These are phyloP conservation scores for Sitta europaea DNA, from an alignment of 2,113 vertebrate genomes.

Conservation along the genomic window DNA sequence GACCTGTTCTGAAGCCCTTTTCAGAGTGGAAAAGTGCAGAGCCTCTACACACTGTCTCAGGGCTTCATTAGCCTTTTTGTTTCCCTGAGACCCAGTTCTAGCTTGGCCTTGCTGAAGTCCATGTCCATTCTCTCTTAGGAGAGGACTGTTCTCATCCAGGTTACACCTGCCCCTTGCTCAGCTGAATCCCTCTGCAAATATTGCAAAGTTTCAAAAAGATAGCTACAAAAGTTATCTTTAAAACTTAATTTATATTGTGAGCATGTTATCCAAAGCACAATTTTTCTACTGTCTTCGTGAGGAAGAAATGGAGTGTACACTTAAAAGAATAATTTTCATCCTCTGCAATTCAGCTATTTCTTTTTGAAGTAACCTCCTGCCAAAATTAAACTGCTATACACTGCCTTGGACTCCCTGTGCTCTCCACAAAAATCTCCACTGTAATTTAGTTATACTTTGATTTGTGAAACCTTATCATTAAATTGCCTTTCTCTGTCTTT, in stretches of 20 bases:
- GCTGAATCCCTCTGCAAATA: background rate
- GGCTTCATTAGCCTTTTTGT: background rate
- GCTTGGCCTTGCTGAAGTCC: background rate
- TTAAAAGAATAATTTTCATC: background rate
- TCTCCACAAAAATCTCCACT: background rate
- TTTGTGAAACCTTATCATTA: slow-evolving; percentile 1
- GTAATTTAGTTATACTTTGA: background rate
- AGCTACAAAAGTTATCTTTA: background rate
- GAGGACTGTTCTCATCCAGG: background rate
- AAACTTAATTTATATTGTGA: background rate
- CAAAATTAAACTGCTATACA: slow-evolving; percentile 7
- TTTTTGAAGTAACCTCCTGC: background rate
- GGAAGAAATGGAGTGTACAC: background rate
- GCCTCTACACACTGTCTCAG: background rate
- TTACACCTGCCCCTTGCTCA: background rate
- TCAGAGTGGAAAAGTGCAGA: background rate
- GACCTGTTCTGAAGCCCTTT: background rate
- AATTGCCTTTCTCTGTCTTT: background rate
- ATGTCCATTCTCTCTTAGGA: background rate
- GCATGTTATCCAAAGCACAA: background rate
- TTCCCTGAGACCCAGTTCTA: background rate
- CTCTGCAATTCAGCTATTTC: background rate
- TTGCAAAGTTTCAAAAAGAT: background rate
- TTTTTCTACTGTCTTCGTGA: background rate
- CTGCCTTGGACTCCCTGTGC: background rate